Evolutionary conservation across 2,113 vertebrate genomes (phyloP), one percentile per base, ranked within the genome.

Genomic region (Microcebus lehilahytsara): DNA sequence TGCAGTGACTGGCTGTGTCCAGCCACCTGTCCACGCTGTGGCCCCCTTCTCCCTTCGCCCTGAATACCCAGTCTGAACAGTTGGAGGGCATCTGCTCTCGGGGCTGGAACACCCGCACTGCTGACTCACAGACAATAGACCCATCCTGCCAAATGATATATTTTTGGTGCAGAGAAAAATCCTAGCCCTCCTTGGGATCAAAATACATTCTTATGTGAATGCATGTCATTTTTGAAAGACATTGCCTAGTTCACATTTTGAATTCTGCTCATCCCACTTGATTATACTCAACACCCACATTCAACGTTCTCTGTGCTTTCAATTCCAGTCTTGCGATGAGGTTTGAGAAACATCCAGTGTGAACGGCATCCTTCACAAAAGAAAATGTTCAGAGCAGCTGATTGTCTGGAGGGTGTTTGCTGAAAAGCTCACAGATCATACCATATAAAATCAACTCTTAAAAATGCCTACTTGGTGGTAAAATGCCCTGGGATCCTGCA

Each of bases 81-180:
- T 94, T 79, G 78, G 97, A 92, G 64, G 51, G 84, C 95, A 69
- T 96, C 96, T 92, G 96, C 89, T 96, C 90, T 34, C 1, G 1
- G 56, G 89, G 40, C 84, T 84, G 71, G 85, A 49, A 90, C 80
- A 79, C 92, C 91, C 40, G 0, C 72, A 22, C 40, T 80, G 95
- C 90, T 67, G 17, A 71, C 66, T 95, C 2, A 0, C 25, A 87
- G 89, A 96, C 81, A 86, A 83, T n/a, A 83, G 67, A 51, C 37
- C 77, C 72, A 5, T 84, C 81, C 51, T 89, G 95, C 86, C 80
- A 75, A 62, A 93, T n/a, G 96, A 72, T 94, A 9, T 94, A 93
- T 97, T 94, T 96, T 91, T 89, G 93, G 96, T 89, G 56, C 92
- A 96, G 75, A 90, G 56, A 96, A 97, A 77, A 92, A 85, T 95